Base-by-base conservation (phyloP, 2,888 invertebrate genomes). In the Torymus auratus region DNA sequence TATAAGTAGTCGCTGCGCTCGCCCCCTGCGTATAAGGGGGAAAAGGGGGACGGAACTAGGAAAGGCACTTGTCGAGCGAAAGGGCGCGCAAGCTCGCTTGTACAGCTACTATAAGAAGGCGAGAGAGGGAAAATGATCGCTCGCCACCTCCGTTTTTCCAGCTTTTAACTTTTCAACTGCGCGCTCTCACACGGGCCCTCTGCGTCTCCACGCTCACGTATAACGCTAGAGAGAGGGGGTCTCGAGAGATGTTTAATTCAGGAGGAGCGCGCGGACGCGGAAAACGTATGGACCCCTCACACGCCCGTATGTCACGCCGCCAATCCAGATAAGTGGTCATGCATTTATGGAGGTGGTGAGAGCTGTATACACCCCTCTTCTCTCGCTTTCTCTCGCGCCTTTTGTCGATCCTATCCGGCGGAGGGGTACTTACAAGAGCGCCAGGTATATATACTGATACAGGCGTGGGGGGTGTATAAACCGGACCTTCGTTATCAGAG, bases 261-360 rank as follows among this genome's bases (percentile, higher is more conserved):
- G 80, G 84, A 88, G 88, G 52, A 41, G 85, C 70, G 83, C 61
- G 75, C 64, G 80, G 82, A 1, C 80, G 68, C 76, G 83, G 86
- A 85, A 86, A 89, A 88, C 86, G 85, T 88, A 88, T 88, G 87
- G 86, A 80, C 83, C 83, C 76, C 58, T 83, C 41, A 10, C 7
- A 41, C 41, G 7, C 84, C 82, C 84, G 83, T 86, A 84, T 87
- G 88, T 87, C 88, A 88, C 85, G 87, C 86, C 85, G 83, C 86
- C 90, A 91, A 91, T 91, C 89, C 88, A 87, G 89, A 89, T 90
- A 91, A 91, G 91, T 91, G 91, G 89, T 89, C 90, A 91, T 91
- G 88, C 90, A 91, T 91, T 90, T 90, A 91, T 90, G 89, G 87
- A 91, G 85, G 62, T 81, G 69, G 20, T 64, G 56, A 70, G 76